A percentile compares a stretch with the other conserved stretches of the same genome.
Conservation (phyloP, 1,140 invertebrate species). For the Agrypnia vestita region DNA sequence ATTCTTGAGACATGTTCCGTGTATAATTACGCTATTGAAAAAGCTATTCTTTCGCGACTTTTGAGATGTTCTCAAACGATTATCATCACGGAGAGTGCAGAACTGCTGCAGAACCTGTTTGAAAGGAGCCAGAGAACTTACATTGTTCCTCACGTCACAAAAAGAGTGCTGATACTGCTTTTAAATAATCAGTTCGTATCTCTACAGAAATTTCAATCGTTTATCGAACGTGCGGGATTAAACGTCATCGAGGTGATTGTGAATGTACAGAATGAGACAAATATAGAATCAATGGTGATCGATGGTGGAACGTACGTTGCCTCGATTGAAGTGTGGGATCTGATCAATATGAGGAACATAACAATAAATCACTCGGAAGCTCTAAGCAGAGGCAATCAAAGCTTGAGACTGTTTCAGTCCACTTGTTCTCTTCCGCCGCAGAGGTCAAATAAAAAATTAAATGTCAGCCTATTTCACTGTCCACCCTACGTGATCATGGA, state of each 20-base stretch:
- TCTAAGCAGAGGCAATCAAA: not conserved
- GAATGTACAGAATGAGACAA: not conserved
- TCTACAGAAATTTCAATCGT: not conserved
- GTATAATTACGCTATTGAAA: conserved; percentile 1
- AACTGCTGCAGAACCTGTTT: conserved; percentile 4
- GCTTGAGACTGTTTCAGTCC: not conserved
- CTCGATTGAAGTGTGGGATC: conserved; percentile 1
- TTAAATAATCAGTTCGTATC: not conserved
- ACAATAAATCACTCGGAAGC: not conserved
- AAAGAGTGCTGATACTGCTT: not conserved
- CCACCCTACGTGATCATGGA: conserved; percentile 37
- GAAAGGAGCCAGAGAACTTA: not conserved
- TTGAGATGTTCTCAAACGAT: not conserved
- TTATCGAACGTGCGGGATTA: conserved; percentile 3
- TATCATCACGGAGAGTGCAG: not conserved
- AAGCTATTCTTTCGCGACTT: not conserved
- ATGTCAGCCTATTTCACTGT: conserved; percentile 42
- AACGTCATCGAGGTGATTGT: not conserved
- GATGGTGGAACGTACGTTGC: not conserved
- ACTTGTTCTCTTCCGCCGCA: not conserved
- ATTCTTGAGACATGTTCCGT: conserved; percentile 19
- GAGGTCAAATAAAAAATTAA: not conserved
- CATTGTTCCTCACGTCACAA: not conserved
- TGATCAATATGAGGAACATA: not conserved
- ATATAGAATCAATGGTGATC: not conserved